phyloP scores from a whole-genome alignment of 2,113 vertebrate species.

The Zosterops lateralis region DNA sequence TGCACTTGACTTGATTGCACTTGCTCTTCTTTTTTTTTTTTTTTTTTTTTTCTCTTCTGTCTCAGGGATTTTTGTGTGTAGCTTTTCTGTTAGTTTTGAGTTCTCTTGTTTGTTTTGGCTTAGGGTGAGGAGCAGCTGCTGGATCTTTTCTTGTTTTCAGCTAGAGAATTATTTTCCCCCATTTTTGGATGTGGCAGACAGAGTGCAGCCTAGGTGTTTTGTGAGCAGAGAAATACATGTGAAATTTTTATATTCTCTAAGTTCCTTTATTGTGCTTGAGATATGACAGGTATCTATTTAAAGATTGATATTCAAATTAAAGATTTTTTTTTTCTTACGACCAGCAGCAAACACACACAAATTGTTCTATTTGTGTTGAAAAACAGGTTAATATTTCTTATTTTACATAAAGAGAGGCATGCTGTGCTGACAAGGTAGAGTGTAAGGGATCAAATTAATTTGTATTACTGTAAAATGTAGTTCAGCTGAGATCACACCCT shows the following conservation, averaged over 20 bases:
- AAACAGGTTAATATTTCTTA: neutral
- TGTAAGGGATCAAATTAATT: neutral
- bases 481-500: neutral
- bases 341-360: neutral
- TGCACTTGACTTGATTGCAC: neutral
- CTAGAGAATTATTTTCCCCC: neutral
- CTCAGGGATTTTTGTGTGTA: neutral
- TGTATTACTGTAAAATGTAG: neutral
- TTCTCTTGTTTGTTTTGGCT: slow-evolving; percentile 9
- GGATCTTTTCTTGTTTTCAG: neutral
- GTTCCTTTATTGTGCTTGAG: neutral
- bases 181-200: neutral
- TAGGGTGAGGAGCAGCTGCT: slow-evolving; percentile 19
- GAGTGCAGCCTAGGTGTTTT: neutral
- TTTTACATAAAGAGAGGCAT: neutral
- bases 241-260: neutral
- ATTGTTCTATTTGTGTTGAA: neutral
- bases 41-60: too few relatives aligned
- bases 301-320: neutral
- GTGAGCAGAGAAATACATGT: neutral
- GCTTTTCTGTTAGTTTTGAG: neutral
- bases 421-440: neutral
- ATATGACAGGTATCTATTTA: neutral
- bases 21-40: neutral
- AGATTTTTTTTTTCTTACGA: neutral